Percentiles rank a stretch among this genome's conserved stretches.
These are phyloP conservation scores for Andrena trimmerana DNA, from an alignment of 2,888 invertebrate genomes.

Conservation along the genomic window DNA sequence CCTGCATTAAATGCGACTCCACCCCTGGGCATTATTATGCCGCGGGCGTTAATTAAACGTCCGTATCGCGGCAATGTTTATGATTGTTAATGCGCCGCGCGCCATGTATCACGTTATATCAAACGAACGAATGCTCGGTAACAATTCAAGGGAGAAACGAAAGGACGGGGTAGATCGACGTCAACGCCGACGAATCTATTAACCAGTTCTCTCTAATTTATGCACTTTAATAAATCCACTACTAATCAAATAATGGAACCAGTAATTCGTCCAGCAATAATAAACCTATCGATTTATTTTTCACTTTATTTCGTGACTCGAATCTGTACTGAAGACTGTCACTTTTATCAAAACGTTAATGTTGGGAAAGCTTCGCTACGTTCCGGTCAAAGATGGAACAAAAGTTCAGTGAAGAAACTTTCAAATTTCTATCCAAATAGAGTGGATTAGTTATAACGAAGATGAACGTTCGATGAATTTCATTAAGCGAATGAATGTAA, in stretches of 20 bases:
- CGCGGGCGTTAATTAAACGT: conserved; percentile 45
- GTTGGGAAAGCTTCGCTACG: too few relatives aligned
- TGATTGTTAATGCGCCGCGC: conserved; percentile 45
- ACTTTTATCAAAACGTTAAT: too few relatives aligned
- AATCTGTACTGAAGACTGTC: too few relatives aligned
- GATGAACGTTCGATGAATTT: not conserved
- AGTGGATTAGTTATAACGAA: not conserved
- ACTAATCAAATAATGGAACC: not conserved
- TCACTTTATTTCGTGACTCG: too few relatives aligned
- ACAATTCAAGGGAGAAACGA: conserved; percentile 44
- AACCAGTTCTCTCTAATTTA: not conserved
- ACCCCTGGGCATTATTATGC: conserved; percentile 26
- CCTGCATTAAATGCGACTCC: conserved; percentile 19
- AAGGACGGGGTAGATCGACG: conserved; percentile 26
- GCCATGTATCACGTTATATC: conserved; percentile 56
- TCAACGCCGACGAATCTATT: conserved; percentile 37
- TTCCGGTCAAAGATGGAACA: too few relatives aligned
- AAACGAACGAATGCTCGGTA: conserved; percentile 47
- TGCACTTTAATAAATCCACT: conserved; percentile 25
- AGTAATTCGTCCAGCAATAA: not conserved
- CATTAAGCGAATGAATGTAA: not conserved
- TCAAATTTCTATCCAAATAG: too few relatives aligned
- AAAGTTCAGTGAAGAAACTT: too few relatives aligned
- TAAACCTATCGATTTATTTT: too few relatives aligned
- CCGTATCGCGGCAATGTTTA: conserved; percentile 48